Evolutionary conservation across 1,140 invertebrate genomes (phyloP).

Genomic region (Augochlora pura): DNA sequence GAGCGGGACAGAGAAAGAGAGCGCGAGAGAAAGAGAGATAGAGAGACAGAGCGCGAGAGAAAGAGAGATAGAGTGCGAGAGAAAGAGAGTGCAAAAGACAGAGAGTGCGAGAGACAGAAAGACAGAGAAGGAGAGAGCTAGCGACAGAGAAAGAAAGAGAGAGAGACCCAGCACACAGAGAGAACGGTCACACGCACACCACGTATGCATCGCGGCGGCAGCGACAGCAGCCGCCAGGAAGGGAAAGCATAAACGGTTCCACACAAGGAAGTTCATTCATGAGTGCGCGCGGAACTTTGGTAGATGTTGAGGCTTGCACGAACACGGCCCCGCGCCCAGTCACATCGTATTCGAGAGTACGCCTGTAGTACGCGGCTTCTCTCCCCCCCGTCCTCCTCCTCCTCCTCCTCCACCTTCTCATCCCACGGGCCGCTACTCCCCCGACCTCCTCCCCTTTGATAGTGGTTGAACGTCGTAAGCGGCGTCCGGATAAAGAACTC

Average conservation of each 20-base stretch:
- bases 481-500: constrained; percentile 23
- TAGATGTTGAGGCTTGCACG: constrained; percentile 52
- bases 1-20: neutral
- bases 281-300: constrained; percentile 59
- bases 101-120: no score
- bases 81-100: no score
- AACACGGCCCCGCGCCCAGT: constrained; percentile 35
- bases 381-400: constrained; percentile 64
- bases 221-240: constrained; percentile 14
- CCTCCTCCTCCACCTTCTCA: constrained; percentile 1
- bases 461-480: constrained; percentile 14
- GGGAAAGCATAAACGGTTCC: constrained; percentile 68
- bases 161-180: constrained; percentile 17
- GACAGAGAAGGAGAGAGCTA: constrained; percentile 17
- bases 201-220: constrained; percentile 12
- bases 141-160: neutral
- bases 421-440: constrained; percentile 66
- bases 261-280: constrained; percentile 69
- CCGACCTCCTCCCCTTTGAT: constrained; percentile 35
- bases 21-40: neutral
- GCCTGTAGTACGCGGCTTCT: constrained; percentile 13
- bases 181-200: constrained; percentile 23
- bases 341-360: constrained; percentile 30
- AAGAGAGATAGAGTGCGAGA: neutral
- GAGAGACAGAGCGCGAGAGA: constrained; percentile 10